These are phyloP conservation scores for Aplysina aerophoba DNA, from an alignment of 37 sponge, comb jelly and placozoan genomes.

Conservation along the genomic window DNA sequence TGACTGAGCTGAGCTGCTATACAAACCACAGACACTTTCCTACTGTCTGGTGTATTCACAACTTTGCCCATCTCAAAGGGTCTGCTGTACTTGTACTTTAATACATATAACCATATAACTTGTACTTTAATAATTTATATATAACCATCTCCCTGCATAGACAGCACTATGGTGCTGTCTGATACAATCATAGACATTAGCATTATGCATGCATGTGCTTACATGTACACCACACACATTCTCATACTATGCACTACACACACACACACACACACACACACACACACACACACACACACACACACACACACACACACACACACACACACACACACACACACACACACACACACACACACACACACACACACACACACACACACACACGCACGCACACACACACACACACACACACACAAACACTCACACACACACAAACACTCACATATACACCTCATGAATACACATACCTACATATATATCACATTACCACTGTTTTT, in stretches of 20 bases:
- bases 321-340: conserved; percentile 13
- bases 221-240: conserved; percentile 17
- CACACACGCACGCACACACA: neutral
- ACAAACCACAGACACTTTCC: no score
- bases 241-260: conserved; percentile 17
- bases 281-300: conserved; percentile 25
- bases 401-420: neutral
- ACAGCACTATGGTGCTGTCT: neutral
- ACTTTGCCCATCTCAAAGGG: no score
- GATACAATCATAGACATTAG: neutral
- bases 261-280: neutral
- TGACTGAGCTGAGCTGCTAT: no score
- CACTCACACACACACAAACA: conserved; percentile 13
- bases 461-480: no score
- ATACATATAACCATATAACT: neutral
- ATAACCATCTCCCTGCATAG: neutral
- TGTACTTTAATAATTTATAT: neutral
- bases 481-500: no score
- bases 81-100: no score
- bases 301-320: neutral
- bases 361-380: neutral
- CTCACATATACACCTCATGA: conserved; percentile 5
- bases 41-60: no score
- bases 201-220: neutral
- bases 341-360: conserved; percentile 14